Conservation (phyloP, 2,113 vertebrate genomes). For the Pluvianellus socialis region DNA sequence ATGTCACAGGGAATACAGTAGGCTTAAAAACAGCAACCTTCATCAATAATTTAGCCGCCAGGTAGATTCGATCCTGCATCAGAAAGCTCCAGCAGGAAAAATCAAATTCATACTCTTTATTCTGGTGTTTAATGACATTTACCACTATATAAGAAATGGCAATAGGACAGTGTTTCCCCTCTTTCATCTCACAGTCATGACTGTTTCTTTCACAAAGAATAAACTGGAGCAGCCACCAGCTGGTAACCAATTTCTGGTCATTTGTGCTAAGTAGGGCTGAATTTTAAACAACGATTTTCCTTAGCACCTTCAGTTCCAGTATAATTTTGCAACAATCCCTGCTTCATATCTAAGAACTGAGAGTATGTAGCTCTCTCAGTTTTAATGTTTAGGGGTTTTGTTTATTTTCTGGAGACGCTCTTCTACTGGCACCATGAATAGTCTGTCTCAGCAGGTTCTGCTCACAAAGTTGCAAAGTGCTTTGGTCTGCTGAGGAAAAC, state of each 20-base stretch:
- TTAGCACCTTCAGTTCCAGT: background rate
- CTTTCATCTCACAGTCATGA: background rate
- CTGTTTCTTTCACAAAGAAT: background rate
- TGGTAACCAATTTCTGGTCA: background rate
- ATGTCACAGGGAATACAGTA: background rate
- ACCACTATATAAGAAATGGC: background rate
- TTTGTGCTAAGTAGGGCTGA: background rate
- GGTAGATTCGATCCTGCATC: background rate
- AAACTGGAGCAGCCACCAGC: background rate
- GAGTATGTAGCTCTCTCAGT: background rate
- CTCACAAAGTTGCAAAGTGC: background rate
- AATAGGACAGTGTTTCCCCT: background rate
- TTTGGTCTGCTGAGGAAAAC: background rate
- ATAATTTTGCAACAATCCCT: background rate
- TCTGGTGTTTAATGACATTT: background rate
- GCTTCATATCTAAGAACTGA: background rate
- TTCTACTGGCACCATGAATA: background rate
- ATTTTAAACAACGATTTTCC: background rate
- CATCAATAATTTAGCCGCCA: conserved; percentile 55
- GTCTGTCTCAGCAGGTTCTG: background rate
- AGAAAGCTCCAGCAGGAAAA: conserved; percentile 22
- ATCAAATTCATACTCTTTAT: background rate
- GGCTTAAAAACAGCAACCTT: background rate
- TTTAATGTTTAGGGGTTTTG: background rate
- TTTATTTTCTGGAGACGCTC: background rate